These are phyloP conservation scores for Apaloderma vittatum DNA, from an alignment of 2,113 vertebrate species.

Conservation along the genomic window DNA sequence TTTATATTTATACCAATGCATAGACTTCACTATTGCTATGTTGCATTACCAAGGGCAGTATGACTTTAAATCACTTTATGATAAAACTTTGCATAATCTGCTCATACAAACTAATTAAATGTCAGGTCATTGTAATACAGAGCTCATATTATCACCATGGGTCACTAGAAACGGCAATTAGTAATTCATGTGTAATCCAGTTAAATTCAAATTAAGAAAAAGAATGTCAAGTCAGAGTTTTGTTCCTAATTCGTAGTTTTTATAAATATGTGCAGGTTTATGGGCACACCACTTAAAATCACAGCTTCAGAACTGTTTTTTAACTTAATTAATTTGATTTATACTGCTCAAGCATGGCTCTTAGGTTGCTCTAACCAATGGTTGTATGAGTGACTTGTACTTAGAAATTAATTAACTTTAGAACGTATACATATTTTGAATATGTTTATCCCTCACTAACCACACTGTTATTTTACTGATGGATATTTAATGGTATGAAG, in stretches of 20 bases:
- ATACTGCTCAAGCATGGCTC: background rate
- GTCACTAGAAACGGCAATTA: constrained; percentile 80
- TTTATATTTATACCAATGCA: constrained; percentile 1
- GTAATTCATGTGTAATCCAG: constrained; percentile 73
- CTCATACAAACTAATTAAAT: constrained; percentile 79
- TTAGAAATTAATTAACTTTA: constrained; percentile 48
- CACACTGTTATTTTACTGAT: background rate
- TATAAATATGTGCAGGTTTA: constrained; percentile 68
- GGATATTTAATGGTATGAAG: background rate
- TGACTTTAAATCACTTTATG: constrained; percentile 68
- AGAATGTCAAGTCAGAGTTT: constrained; percentile 65
- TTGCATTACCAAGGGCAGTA: constrained; percentile 27
- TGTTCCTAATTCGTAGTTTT: constrained; percentile 68
- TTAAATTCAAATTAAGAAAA: constrained; percentile 75
- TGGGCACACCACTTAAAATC: constrained; percentile 15
- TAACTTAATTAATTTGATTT: constrained; percentile 43
- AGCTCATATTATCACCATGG: constrained; percentile 71
- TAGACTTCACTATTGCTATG: background rate
- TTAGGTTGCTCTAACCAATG: constrained; percentile 39
- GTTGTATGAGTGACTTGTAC: constrained; percentile 4
- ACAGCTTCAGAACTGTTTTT: background rate
- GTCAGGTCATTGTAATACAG: constrained; percentile 76
- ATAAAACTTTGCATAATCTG: constrained; percentile 78
- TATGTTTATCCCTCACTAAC: constrained; percentile 32
- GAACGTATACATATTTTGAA: constrained; percentile 16